A percentile compares a stretch with the other conserved stretches of the same genome.
Evolutionary conservation across 1,140 invertebrate species (phyloP).

Genomic region (Drosophila tsacasi): DNA sequence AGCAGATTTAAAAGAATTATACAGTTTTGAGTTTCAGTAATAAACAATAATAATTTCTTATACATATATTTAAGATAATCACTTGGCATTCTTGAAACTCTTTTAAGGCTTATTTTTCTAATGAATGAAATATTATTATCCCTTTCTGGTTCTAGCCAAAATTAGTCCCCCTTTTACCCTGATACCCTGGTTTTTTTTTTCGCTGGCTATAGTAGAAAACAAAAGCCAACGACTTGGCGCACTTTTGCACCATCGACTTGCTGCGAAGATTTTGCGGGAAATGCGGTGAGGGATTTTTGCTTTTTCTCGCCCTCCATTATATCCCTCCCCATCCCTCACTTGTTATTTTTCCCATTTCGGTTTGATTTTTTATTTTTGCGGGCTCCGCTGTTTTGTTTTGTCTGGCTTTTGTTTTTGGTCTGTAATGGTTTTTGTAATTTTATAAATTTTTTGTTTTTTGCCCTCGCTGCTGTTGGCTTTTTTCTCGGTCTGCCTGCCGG

Average conservation of each 20-base stretch:
- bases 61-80: not conserved
- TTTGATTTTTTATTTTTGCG: constrained; percentile 1
- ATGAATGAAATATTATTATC: not conserved
- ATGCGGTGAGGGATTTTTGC: constrained; percentile 30
- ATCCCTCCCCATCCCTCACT: not conserved
- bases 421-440: constrained; percentile 60
- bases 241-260: constrained; percentile 41
- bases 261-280: constrained; percentile 17
- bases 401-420: constrained; percentile 38
- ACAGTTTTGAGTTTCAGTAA: no score
- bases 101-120: not conserved
- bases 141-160: not conserved
- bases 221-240: constrained; percentile 36
- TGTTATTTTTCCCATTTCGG: constrained; percentile 10
- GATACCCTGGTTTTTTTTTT: constrained; percentile 27
- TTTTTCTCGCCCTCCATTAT: constrained; percentile 17
- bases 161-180: not conserved
- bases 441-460: constrained; percentile 50
- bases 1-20: no score
- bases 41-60: no score
- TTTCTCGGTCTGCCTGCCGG: constrained; percentile 11
- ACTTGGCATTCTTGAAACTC: not conserved
- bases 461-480: not conserved
- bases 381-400: constrained; percentile 10
- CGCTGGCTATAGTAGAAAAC: not conserved